Evolutionary conservation across 2,888 invertebrate species (phyloP).

Genomic region (Gibbula magus): DNA sequence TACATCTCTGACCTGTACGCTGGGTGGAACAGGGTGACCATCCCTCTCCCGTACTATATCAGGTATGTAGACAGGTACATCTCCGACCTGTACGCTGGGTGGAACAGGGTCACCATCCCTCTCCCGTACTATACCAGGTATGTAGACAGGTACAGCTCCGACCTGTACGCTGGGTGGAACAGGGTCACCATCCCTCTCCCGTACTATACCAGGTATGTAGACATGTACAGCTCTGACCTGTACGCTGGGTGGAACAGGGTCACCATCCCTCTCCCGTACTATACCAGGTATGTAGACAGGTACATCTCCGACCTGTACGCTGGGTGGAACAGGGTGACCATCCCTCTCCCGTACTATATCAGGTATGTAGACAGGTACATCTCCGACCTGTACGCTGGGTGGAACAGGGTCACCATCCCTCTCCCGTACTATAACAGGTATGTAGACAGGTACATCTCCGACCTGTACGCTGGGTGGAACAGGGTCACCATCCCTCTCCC

Average conservation of each 20-base stretch:
- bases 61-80: constrained; percentile 58
- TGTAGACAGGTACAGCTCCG: constrained; percentile 61
- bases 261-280: constrained; percentile 67
- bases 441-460: constrained; percentile 66
- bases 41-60: constrained; percentile 69
- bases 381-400: constrained; percentile 69
- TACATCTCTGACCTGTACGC: constrained; percentile 67
- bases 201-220: no score
- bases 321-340: constrained; percentile 69
- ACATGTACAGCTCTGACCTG: constrained; percentile 67
- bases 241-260: constrained; percentile 69
- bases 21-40: constrained; percentile 69
- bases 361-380: constrained; percentile 58
- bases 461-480: constrained; percentile 69
- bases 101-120: constrained; percentile 68
- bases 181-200: constrained; percentile 69
- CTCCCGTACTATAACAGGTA: constrained; percentile 71
- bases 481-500: constrained; percentile 69
- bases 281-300: no score
- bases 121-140: constrained; percentile 61
- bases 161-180: constrained; percentile 69
- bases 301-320: constrained; percentile 67
- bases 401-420: constrained; percentile 68
- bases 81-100: constrained; percentile 69
- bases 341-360: constrained; percentile 69